Evolutionary conservation across 2,888 invertebrate genomes (phyloP).

Genomic region (Imbricaverruca yamaguchii): DNA sequence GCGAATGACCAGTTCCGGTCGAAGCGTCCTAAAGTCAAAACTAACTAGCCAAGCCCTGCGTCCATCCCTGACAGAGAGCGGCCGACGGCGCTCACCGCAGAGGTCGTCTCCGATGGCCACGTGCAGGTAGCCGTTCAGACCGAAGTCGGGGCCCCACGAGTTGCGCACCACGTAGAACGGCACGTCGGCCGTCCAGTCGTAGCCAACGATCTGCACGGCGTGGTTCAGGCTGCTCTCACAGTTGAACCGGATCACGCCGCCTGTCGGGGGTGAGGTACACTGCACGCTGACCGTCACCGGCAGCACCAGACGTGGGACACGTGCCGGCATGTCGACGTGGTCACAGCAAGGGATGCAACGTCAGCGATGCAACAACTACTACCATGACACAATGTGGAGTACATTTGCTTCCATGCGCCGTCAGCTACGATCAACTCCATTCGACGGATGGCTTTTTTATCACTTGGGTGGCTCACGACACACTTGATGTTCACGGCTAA

Average conservation of each 20-base stretch:
- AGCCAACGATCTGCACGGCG: constrained; percentile 75
- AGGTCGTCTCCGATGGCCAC: constrained; percentile 65
- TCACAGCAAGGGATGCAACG: too few relatives aligned
- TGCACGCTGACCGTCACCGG: not conserved
- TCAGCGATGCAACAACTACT: too few relatives aligned
- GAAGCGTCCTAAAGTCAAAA: not conserved
- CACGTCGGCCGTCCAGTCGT: constrained; percentile 59
- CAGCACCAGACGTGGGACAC: too few relatives aligned
- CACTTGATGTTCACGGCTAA: too few relatives aligned
- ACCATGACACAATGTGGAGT: too few relatives aligned
- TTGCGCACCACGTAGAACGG: constrained; percentile 77
- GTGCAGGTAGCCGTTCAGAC: constrained; percentile 65
- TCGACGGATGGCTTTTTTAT: too few relatives aligned
- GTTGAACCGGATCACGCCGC: constrained; percentile 72
- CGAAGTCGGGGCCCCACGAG: constrained; percentile 74
- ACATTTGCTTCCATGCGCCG: too few relatives aligned
- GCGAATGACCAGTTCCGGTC: not conserved
- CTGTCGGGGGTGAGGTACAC: constrained; percentile 37
- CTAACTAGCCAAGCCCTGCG: not conserved
- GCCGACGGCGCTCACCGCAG: constrained; percentile 53
- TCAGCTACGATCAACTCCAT: too few relatives aligned
- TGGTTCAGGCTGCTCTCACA: constrained; percentile 69
- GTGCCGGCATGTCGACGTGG: too few relatives aligned
- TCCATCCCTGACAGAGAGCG: not conserved
- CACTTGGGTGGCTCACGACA: too few relatives aligned